Evolutionary conservation across 2,113 vertebrate species (phyloP).

Genomic region (Tachysurus vachellii): DNA sequence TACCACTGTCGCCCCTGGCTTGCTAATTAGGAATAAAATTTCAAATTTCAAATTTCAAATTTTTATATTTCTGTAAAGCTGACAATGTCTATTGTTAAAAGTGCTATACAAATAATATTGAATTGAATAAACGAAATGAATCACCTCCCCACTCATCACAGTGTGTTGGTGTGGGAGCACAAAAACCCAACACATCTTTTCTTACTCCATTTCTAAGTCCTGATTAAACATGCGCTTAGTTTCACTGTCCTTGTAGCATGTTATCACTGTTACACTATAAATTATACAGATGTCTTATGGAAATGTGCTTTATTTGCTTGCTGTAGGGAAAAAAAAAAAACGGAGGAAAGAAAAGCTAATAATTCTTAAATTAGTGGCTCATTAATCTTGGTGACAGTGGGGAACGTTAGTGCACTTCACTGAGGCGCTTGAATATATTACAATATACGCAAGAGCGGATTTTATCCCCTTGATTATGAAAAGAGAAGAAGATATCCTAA

Average conservation of each 20-base stretch:
- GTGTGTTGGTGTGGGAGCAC: background rate
- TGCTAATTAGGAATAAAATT: too few species aligned
- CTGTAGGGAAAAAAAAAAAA: background rate
- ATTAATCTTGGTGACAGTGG: slow-evolving; percentile 66
- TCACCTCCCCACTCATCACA: background rate
- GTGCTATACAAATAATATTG: too few species aligned
- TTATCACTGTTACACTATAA: background rate
- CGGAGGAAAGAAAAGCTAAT: slow-evolving; percentile 54
- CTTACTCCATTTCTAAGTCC: background rate
- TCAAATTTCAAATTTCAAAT: too few species aligned
- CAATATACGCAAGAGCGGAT: slow-evolving; percentile 2
- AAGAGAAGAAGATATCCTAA: slow-evolving; percentile 46
- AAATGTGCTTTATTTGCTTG: background rate
- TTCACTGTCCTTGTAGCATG: background rate
- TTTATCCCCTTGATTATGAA: slow-evolving; percentile 37
- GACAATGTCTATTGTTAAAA: too few species aligned
- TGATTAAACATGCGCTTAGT: background rate
- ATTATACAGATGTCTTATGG: background rate
- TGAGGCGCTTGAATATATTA: slow-evolving; percentile 43
- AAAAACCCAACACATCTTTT: background rate
- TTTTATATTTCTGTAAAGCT: too few species aligned
- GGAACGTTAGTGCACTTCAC: slow-evolving; percentile 62
- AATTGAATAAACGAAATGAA: background rate
- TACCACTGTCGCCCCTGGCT: too few species aligned
- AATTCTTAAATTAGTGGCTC: slow-evolving; percentile 68